Evolutionary conservation across 53 echinoderm and acorn worm species (phyloP), one percentile per base, ranked within the genome.

Genomic region (Holothuria scabra): DNA sequence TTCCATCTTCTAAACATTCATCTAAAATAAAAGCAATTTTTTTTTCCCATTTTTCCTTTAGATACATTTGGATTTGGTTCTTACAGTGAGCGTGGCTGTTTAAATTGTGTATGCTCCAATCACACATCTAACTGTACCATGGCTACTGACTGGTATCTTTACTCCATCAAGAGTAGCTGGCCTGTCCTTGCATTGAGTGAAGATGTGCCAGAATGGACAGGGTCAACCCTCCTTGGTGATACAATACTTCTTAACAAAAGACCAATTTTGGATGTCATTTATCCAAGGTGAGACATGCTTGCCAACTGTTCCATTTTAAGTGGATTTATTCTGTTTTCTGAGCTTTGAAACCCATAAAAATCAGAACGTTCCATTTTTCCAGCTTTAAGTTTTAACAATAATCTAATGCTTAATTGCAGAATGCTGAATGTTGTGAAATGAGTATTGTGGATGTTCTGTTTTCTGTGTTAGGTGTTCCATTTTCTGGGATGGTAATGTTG

Each of bases 271-370:
- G 89, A 88, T 56, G 81, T 89, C 11, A 48, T 23, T 32, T 81
- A 92, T 67, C 93, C 94, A 70, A 89, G 94, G 97, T 97, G 84
- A n/a, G n/a, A n/a, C n/a, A n/a, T n/a, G n/a, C n/a, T n/a, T n/a
- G n/a, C n/a, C n/a, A n/a, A n/a, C n/a, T n/a, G n/a, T n/a, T n/a
- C n/a, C n/a, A n/a, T n/a, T n/a, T n/a, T n/a, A n/a, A n/a, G n/a
- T n/a, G n/a, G n/a, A n/a, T n/a, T n/a, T n/a, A n/a, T n/a, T n/a
- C n/a, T n/a, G n/a, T n/a, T n/a, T n/a, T n/a, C n/a, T n/a, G n/a
- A n/a, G n/a, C n/a, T n/a, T n/a, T n/a, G n/a, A n/a, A n/a, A n/a
- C n/a, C n/a, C n/a, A n/a, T n/a, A n/a, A n/a, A n/a, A n/a, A n/a
- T n/a, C n/a, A n/a, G n/a, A n/a, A n/a, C n/a, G n/a, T n/a, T n/a